phyloP scores from a whole-genome alignment of 2,888 invertebrate species.

The Ennomos erosarius region DNA sequence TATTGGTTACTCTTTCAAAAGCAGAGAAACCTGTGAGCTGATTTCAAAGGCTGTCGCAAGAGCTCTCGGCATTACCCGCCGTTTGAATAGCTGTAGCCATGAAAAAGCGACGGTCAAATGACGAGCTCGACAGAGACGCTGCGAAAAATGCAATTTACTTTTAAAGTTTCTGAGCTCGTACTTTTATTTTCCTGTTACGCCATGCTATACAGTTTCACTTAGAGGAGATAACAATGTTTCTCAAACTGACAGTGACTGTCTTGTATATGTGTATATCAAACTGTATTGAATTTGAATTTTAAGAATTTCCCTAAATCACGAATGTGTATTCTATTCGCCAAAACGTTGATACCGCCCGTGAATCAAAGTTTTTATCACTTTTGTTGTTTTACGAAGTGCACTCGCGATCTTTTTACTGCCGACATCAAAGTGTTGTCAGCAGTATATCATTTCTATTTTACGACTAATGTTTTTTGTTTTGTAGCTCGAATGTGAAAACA shows the following conservation, averaged over 20 bases:
- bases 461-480: constrained; percentile 34
- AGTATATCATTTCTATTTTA: constrained; percentile 39
- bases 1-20: constrained; percentile 29
- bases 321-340: constrained; percentile 25
- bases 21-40: constrained; percentile 32
- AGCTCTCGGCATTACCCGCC: constrained; percentile 55
- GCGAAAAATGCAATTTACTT: constrained; percentile 23
- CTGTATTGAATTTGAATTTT: not conserved
- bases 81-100: constrained; percentile 51
- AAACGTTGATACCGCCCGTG: constrained; percentile 21
- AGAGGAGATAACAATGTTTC: no score
- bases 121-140: constrained; percentile 12
- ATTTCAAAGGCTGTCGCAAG: constrained; percentile 50
- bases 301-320: constrained; percentile 5
- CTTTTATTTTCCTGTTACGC: not conserved
- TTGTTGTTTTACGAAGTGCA: constrained; percentile 39
- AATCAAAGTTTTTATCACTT: constrained; percentile 37
- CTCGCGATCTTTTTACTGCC: constrained; percentile 35
- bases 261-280: no score
- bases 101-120: constrained; percentile 25
- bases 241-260: no score
- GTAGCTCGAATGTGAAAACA: constrained; percentile 26
- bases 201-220: no score
- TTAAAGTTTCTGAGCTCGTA: constrained; percentile 14
- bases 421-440: constrained; percentile 36